These are phyloP conservation scores for Perognathus longimembris DNA, from an alignment of 2,113 vertebrate species.

Conservation along the genomic window DNA sequence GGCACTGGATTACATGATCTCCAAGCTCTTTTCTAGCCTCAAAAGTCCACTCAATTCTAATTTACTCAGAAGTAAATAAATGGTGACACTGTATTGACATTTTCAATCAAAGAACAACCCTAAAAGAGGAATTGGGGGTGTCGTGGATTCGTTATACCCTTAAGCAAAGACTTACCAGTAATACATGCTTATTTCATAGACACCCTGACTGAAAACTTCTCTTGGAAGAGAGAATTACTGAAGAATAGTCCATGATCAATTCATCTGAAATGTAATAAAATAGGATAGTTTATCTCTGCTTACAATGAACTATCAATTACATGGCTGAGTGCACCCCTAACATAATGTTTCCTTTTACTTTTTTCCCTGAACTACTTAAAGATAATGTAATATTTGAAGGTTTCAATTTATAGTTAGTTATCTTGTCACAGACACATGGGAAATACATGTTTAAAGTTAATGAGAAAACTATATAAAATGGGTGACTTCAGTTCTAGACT, in stretches of 20 bases:
- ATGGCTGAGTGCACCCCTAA: not conserved
- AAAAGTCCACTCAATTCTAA: not conserved
- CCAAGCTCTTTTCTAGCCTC: not conserved
- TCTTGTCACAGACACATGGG: not conserved
- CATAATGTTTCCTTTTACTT: slow-evolving; percentile 11
- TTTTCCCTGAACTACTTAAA: slow-evolving; percentile 35
- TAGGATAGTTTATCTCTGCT: slow-evolving; percentile 19
- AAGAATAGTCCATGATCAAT: not conserved
- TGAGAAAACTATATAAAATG: not conserved
- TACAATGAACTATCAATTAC: not conserved
- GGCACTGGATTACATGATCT: not conserved
- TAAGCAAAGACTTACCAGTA: not conserved
- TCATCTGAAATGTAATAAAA: not conserved
- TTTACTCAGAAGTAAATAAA: slow-evolving; percentile 6
- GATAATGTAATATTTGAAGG: not conserved
- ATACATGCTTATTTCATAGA: not conserved
- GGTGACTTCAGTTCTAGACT: not conserved
- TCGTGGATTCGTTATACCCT: too few relatives aligned
- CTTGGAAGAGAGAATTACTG: not conserved
- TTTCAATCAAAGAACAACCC: not conserved
- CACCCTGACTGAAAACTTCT: not conserved
- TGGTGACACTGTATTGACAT: not conserved
- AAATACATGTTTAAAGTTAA: not conserved
- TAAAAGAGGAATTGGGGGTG: not conserved
- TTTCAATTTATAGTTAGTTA: slow-evolving; percentile 36